Conservation (phyloP, 2,888 invertebrate species). For the Hartigia nigra region DNA sequence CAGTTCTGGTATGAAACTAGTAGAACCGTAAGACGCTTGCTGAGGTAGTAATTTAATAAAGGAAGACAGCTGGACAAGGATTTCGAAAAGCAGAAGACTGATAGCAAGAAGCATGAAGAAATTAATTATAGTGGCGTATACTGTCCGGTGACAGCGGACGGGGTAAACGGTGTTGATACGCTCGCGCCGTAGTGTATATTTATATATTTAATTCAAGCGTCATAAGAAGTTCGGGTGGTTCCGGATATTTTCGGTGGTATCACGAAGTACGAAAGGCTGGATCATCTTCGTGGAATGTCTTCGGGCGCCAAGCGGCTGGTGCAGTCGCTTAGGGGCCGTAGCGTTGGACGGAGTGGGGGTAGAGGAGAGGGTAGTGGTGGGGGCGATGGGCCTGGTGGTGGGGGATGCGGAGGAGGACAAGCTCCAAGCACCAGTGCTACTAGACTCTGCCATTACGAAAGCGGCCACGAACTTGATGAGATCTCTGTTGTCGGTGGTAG, state of each 20-base stretch:
- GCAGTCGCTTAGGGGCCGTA: constrained; percentile 65
- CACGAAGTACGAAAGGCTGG: constrained; percentile 55
- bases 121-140: neutral
- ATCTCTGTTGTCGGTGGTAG: constrained; percentile 67
- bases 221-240: neutral
- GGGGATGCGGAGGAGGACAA: constrained; percentile 48
- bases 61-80: neutral
- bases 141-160: neutral
- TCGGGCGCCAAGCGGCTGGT: constrained; percentile 66
- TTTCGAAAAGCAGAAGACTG: neutral
- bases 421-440: constrained; percentile 61
- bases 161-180: neutral
- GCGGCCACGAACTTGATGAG: constrained; percentile 67
- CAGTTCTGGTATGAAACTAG: neutral
- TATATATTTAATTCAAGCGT: neutral
- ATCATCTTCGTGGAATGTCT: constrained; percentile 65
- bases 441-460: constrained; percentile 61
- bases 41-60: neutral
- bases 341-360: constrained; percentile 32
- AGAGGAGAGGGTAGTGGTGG: constrained; percentile 40
- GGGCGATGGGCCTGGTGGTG: constrained; percentile 45
- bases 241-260: neutral
- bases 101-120: neutral
- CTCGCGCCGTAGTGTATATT: neutral
- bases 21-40: neutral